Base-by-base conservation (phyloP, 2,888 invertebrate genomes). In the Macrophya alboannulata region DNA sequence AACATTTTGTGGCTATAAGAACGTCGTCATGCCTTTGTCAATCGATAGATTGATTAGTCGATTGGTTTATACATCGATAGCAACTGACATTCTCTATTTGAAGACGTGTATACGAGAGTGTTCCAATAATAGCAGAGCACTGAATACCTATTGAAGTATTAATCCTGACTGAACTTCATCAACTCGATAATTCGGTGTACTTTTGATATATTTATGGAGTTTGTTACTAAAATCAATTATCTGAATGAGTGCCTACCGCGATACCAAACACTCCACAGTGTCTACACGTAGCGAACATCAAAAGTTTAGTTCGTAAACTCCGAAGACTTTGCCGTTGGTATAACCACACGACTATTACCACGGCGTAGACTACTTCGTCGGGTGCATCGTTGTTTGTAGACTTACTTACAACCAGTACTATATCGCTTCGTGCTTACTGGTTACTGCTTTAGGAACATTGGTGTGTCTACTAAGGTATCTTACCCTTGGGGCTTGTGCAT, bases 401-500 rank as follows among this genome's bases (percentile, higher is more conserved):
- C 62, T 81, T 81, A 81, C 81, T 81, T 62, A 62, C 59, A 62
- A 43, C 59, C 43, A 40, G 59, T 4, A 25, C 59, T 81, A 81
- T 81, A 81, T 81, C 81, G 81, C 40, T 62, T 59, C 43, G 40
- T 62, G 81, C 62, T 62, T 81, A 81, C 81, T 81, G 59, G 59
- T 81, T 81, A 81, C 43, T 81, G 81, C 43, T 81, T 81, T 21
- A 43, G 81, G 43, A 81, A 81, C 81, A 62, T 81, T 37, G 40
- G 81, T 81, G 81, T 62, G 81, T 81, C 59, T 79, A 55, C 79
- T 81, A 81, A 81, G 59, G 81, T 81, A 81, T 81, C 81, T 59
- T 59, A 81, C 81, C 81, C 81, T 81, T 62, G 81, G 62, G 81
- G 81, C 59, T 81, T 81, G 81, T 81, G 81, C 81, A 81, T 81